These are phyloP conservation scores for Platycnemis pennipes DNA, from an alignment of 2,888 invertebrate species.

Conservation along the genomic window DNA sequence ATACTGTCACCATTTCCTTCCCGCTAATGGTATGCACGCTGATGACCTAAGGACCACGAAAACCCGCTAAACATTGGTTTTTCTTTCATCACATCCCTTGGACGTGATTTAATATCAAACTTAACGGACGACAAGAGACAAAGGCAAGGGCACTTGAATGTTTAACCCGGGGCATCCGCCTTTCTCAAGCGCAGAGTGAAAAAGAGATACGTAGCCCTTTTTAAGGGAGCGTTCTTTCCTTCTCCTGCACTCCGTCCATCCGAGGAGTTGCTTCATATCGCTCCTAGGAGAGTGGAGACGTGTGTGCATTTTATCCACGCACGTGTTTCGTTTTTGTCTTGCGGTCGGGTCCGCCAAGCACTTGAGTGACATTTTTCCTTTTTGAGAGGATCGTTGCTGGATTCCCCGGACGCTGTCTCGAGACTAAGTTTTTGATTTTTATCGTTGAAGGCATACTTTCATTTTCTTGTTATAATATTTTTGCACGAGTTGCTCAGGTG, in stretches of 20 bases:
- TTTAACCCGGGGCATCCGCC: neutral
- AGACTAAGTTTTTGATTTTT: neutral
- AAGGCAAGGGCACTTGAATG: neutral
- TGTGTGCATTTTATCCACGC: neutral
- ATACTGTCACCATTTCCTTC: neutral
- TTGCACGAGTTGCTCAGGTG: no score
- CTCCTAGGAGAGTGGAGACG: neutral
- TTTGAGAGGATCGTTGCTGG: neutral
- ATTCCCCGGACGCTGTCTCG: neutral
- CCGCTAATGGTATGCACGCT: neutral
- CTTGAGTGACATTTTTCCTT: neutral
- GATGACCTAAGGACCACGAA: neutral
- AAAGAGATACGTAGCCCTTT: neutral
- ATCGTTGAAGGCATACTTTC: neutral
- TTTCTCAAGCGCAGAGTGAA: neutral
- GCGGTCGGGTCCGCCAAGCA: neutral
- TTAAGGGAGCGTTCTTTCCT: neutral
- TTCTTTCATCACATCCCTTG: neutral
- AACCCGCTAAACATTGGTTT: neutral
- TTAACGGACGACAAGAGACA: neutral
- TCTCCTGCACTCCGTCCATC: neutral
- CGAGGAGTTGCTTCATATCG: neutral
- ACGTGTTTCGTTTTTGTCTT: neutral
- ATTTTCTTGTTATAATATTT: no score
- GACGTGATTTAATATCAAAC: neutral